Evolutionary conservation across 53 echinoderm and acorn worm genomes (phyloP).

Genomic region (Astropecten irregularis): DNA sequence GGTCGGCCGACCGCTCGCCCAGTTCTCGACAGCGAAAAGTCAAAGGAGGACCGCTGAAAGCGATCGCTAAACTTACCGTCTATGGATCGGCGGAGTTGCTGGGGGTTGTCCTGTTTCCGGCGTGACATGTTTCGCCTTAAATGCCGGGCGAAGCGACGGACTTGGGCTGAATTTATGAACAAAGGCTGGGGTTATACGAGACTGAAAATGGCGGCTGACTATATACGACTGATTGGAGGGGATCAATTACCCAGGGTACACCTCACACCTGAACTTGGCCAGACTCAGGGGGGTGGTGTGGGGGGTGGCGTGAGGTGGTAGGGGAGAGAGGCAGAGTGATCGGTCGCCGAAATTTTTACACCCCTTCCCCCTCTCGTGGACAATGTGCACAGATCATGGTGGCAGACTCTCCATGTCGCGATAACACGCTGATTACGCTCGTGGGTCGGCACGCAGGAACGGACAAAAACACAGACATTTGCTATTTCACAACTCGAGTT

Average conservation of each 20-base stretch:
- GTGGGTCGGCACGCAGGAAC: too few relatives aligned
- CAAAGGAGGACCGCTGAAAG: constrained; percentile 22
- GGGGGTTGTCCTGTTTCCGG: constrained; percentile 99
- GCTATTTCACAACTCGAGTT: too few relatives aligned
- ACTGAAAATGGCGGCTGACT: constrained; percentile 97
- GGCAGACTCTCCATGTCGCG: too few relatives aligned
- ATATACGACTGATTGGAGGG: constrained; percentile 58
- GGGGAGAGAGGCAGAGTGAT: too few relatives aligned
- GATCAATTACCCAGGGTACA: constrained; percentile 69
- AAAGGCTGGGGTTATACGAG: constrained; percentile 95
- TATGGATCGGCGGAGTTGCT: constrained; percentile 91
- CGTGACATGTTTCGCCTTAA: constrained; percentile 99
- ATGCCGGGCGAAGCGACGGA: constrained; percentile 99
- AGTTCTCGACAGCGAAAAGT: constrained; percentile 30
- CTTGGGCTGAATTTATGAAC: constrained; percentile 93
- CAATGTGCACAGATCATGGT: too few relatives aligned
- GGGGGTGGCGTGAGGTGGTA: too few relatives aligned
- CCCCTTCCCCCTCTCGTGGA: neutral
- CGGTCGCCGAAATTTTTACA: neutral
- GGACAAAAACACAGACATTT: too few relatives aligned
- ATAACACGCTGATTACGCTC: too few relatives aligned
- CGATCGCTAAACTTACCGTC: constrained; percentile 81
- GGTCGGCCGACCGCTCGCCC: constrained; percentile 44
- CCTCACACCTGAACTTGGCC: constrained; percentile 70
- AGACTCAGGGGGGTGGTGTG: constrained; percentile 36